Percentiles rank a stretch among this genome's conserved stretches.
These are phyloP conservation scores for Hydriomena furcata DNA, from an alignment of 2,888 invertebrate genomes.

Conservation along the genomic window DNA sequence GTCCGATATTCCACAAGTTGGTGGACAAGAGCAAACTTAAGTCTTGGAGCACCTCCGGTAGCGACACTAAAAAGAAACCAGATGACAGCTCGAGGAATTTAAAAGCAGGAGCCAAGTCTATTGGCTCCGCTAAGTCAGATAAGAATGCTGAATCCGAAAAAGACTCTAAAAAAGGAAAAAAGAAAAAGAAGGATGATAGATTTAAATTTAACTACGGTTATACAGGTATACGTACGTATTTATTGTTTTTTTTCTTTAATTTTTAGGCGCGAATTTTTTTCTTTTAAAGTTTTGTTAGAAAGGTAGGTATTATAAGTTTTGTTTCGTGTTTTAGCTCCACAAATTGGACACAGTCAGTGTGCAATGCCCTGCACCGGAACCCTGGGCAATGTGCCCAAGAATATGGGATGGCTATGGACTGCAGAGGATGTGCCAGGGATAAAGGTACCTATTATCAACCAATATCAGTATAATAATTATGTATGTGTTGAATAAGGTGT, in stretches of 20 bases:
- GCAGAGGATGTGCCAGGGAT: constrained; percentile 68
- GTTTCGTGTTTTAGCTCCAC: constrained; percentile 57
- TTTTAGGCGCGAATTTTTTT: constrained; percentile 5
- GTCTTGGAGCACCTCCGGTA: constrained; percentile 55
- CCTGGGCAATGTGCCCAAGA: constrained; percentile 62
- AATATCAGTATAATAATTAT: no score
- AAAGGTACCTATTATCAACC: constrained; percentile 48
- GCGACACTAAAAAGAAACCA: constrained; percentile 53
- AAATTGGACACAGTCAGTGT: constrained; percentile 72
- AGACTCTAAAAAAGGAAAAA: constrained; percentile 57
- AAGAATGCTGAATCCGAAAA: constrained; percentile 61
- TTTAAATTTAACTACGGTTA: constrained; percentile 77
- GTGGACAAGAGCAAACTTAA: constrained; percentile 59
- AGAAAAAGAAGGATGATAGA: constrained; percentile 59
- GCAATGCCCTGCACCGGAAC: constrained; percentile 61
- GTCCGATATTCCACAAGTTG: constrained; percentile 69
- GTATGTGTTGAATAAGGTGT: no score
- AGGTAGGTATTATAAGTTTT: not conserved
- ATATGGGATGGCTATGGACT: constrained; percentile 80
- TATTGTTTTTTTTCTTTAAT: constrained; percentile 33
- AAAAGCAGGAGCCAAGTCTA: constrained; percentile 43
- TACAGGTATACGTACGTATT: constrained; percentile 79
- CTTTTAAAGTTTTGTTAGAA: not conserved
- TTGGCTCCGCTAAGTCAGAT: constrained; percentile 38
- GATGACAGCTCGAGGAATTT: constrained; percentile 43